phyloP scores from a whole-genome alignment of 2,797 vertebrate genomes.

The Orestias chungarensis region DNA sequence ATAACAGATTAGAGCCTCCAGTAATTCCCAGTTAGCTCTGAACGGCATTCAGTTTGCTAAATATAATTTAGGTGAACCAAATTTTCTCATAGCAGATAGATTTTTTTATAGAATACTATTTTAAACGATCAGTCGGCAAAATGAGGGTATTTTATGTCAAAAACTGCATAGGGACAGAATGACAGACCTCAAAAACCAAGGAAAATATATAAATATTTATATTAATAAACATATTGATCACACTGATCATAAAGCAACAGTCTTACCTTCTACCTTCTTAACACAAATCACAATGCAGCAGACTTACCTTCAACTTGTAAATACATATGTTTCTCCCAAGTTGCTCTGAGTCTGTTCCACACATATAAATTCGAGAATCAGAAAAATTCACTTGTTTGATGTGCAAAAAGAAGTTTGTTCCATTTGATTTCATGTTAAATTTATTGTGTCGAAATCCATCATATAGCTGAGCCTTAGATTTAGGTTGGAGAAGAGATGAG shows the following conservation, averaged over 20 bases:
- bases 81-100: too few relatives aligned
- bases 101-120: too few relatives aligned
- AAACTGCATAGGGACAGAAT: not conserved
- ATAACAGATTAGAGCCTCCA: too few relatives aligned
- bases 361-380: not conserved
- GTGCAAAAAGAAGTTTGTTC: not conserved
- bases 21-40: too few relatives aligned
- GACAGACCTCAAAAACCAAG: not conserved
- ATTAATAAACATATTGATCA: too few relatives aligned
- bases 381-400: not conserved
- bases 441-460: not conserved
- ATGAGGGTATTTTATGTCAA: not conserved
- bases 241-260: too few relatives aligned
- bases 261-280: too few relatives aligned
- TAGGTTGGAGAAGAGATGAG: not conserved
- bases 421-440: not conserved
- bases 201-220: too few relatives aligned
- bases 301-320: conserved; percentile 18
- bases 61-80: too few relatives aligned
- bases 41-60: too few relatives aligned
- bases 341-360: not conserved
- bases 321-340: not conserved
- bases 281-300: not conserved
- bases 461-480: not conserved
- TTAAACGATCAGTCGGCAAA: not conserved